A percentile compares a stretch with the other conserved stretches of the same genome.
Evolutionary conservation across 2,113 vertebrate species (phyloP).

Genomic region (Crotalus tigris): DNA sequence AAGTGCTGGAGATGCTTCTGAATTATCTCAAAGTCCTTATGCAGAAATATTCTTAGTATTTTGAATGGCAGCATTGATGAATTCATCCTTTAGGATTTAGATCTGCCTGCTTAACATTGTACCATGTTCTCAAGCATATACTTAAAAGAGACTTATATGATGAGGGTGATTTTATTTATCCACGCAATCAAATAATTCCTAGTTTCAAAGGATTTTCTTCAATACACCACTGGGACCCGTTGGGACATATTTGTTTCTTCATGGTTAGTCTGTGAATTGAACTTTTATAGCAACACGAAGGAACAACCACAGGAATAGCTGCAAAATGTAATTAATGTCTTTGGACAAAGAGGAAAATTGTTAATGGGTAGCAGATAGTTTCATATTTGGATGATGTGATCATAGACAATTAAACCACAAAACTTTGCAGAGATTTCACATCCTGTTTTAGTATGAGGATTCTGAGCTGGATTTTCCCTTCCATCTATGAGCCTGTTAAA

Average conservation of each 20-base stretch:
- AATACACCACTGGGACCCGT: neutral
- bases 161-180: neutral
- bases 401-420: conserved; percentile 81
- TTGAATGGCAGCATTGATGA: neutral
- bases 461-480: neutral
- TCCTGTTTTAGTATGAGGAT: conserved; percentile 69
- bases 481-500: conserved; percentile 19
- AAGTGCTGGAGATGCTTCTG: neutral
- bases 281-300: neutral
- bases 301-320: conserved; percentile 73
- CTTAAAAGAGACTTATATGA: neutral
- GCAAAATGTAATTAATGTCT: conserved; percentile 85
- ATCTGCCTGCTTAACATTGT: no score
- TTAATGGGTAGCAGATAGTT: conserved; percentile 89
- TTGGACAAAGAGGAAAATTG: conserved; percentile 78
- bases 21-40: neutral
- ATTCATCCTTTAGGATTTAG: neutral
- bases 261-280: conserved; percentile 8
- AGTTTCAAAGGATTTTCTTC: neutral
- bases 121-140: neutral
- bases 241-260: rapidly evolving
- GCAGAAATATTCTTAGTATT: neutral
- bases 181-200: neutral
- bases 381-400: conserved; percentile 87
- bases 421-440: conserved; percentile 74